Evolutionary conservation across 2,113 vertebrate genomes (phyloP), one percentile per base, ranked within the genome.

Genomic region (Mobula birostris): DNA sequence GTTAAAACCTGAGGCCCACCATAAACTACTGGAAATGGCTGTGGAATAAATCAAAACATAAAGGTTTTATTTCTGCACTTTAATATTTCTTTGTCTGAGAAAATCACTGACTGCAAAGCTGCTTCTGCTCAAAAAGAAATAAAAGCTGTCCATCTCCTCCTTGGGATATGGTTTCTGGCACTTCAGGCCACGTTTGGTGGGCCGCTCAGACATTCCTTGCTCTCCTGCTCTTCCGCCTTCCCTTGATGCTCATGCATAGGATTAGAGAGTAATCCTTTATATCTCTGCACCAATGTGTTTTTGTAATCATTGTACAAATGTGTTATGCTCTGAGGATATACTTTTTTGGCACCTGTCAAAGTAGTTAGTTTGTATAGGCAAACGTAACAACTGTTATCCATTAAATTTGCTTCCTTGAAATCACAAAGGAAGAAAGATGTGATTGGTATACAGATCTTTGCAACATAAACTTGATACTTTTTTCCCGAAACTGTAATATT

Each of bases 271-370:
- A 76, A 27, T 48, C 63, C 91, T 74, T 92, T 40, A 92, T 70
- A 92, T 88, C 88, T 92, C 40, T 93, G 70, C 91, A 93, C 70
- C 66, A 66, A 74, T 40, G 27, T 93, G 91, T 93, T 93, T 93
- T 93, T 93, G 74, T 74, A 93, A 92, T 93, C 70, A 93, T 93
- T 93, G 14, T 12, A 48, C 70, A 74, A 93, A 74, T 14, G 32
- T 32, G 9, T 93, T 93, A 14, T 93, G 68, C 91, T 74, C 68
- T 56, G 9, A 74, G 91, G 91, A 93, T 93, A 74, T 74, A 29
- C 29, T 93, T 93, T 93, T 32, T 74, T 76, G 91, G 70, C 91
- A 93, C 40, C 91, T 93, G 36, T 93, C 68, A 74, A 74, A 93
- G 70, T 19, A 93, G 11, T 93, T 93, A 74, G 36, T 74, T 48